Evolutionary conservation across 2,113 vertebrate species (phyloP), one percentile per base, ranked within the genome.

Genomic region (Tetrax tetrax): DNA sequence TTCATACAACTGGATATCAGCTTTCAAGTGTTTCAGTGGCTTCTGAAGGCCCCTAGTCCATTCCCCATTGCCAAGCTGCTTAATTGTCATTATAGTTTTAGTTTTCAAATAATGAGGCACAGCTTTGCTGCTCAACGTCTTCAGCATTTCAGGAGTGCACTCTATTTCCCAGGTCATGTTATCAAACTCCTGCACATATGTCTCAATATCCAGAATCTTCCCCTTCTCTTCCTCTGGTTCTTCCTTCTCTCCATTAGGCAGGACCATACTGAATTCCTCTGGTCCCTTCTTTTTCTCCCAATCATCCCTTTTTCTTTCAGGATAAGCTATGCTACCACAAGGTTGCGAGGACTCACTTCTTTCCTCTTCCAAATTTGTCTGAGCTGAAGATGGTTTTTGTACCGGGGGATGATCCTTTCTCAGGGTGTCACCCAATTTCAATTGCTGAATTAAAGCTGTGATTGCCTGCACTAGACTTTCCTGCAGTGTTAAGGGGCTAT

Each of bases 111-210:
- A 95, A 83, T 78, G 97, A 38, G 98, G 96, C 75, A 98, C 93
- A 18, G 88, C 94, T 93, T 98, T 98, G 92, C 97, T 98, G 22
- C 96, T 96, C 69, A 98, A 90, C 5, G 96, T 98, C 94, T 98
- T 98, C 21, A 98, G 89, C 71, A 71, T 93, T 77, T 98, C 98
- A 12, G 98, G 98, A 38, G 98, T 98, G 35, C 98, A 98, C 70
- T 98, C 98, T 6, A 98, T 98, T 95, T 98, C 98, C 98, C 98
- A 98, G 6, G 98, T 98, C 98, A 98, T 98, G 66, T 98, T 98
- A 94, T 98, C 98, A 22, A 98, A 98, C 91, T 98, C 98, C 89
- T 98, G 98, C 38, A 97, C 79, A 7, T 92, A 84, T 2, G 79
- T n/a, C 61, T 98, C 98, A 20, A 97, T 68, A 33, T 98, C 95